phyloP scores from a whole-genome alignment of 2,888 invertebrate genomes.

The Yponomeuta malinellus region DNA sequence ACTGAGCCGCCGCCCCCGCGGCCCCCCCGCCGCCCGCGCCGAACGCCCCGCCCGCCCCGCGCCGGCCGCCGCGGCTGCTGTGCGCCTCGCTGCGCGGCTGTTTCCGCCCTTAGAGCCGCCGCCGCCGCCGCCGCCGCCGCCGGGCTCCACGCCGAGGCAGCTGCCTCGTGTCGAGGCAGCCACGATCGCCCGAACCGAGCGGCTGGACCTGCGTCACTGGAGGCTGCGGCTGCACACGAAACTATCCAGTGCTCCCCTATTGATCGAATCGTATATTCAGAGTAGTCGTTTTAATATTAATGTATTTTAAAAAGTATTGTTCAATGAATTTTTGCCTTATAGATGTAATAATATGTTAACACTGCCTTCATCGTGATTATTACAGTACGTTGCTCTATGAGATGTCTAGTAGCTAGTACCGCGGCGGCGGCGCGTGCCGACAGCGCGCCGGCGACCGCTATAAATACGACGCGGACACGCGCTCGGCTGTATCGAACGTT shows the following conservation, averaged over 20 bases:
- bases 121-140: not conserved
- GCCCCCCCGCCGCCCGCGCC: not conserved
- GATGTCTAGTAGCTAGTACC: not conserved
- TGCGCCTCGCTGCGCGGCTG: not conserved
- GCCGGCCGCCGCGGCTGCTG: not conserved
- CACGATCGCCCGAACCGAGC: too few species aligned
- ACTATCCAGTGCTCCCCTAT: not conserved
- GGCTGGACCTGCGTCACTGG: not conserved
- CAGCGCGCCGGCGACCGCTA: not conserved
- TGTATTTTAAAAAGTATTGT: not conserved
- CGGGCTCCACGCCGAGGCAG: not conserved
- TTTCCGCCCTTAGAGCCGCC: not conserved
- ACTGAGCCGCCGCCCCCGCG: conserved; percentile 30
- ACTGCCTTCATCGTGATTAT: conserved; percentile 1
- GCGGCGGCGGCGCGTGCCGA: not conserved
- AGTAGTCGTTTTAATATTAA: not conserved
- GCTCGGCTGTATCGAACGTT: not conserved
- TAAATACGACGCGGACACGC: conserved; percentile 2
- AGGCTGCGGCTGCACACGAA: not conserved
- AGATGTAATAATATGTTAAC: not conserved
- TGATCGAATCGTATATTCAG: not conserved
- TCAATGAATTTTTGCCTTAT: not conserved
- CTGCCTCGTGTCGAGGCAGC: not conserved
- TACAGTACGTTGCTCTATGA: conserved; percentile 1
- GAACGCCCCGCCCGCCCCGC: not conserved